Percentiles rank a stretch among this genome's conserved stretches.
These are phyloP conservation scores for Hiodon tergisus DNA, from an alignment of 2,113 vertebrate genomes.

Conservation along the genomic window DNA sequence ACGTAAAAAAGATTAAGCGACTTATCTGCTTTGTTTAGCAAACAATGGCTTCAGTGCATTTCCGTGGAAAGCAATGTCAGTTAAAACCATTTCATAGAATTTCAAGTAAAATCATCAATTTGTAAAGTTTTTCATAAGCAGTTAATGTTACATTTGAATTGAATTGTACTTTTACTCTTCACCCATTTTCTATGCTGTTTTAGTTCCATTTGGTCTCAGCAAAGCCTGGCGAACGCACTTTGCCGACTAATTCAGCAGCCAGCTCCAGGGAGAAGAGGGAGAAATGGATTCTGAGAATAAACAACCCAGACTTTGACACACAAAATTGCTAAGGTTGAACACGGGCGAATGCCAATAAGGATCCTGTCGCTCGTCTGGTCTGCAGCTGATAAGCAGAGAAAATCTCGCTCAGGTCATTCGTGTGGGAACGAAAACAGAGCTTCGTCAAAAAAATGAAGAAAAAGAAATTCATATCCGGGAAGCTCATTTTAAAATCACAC, in stretches of 20 bases:
- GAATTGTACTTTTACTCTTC: background rate
- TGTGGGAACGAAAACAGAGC: too few relatives aligned
- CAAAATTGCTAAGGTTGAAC: conserved; percentile 17
- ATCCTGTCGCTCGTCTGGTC: conserved; percentile 21
- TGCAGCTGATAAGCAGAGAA: background rate
- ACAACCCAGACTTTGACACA: conserved; percentile 26
- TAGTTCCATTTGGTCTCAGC: background rate
- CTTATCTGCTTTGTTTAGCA: conserved; percentile 4
- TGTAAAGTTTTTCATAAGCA: conserved; percentile 8
- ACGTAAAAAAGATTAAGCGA: background rate
- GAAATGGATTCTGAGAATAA: conserved; percentile 16
- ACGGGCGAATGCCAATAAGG: conserved; percentile 21
- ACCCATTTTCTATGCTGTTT: background rate
- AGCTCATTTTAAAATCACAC: too few relatives aligned
- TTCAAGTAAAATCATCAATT: too few relatives aligned
- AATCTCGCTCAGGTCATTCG: background rate
- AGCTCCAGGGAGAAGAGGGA: conserved; percentile 24
- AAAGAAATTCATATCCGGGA: background rate
- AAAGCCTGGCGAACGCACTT: background rate
- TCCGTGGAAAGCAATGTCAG: conserved; percentile 6
- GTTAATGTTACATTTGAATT: background rate
- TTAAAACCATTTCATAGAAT: background rate
- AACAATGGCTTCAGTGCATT: background rate
- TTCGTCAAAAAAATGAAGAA: background rate
- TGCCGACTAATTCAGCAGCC: conserved; percentile 30